These are phyloP conservation scores for Leucosticte australis DNA, from an alignment of 2,113 vertebrate genomes.

Conservation along the genomic window DNA sequence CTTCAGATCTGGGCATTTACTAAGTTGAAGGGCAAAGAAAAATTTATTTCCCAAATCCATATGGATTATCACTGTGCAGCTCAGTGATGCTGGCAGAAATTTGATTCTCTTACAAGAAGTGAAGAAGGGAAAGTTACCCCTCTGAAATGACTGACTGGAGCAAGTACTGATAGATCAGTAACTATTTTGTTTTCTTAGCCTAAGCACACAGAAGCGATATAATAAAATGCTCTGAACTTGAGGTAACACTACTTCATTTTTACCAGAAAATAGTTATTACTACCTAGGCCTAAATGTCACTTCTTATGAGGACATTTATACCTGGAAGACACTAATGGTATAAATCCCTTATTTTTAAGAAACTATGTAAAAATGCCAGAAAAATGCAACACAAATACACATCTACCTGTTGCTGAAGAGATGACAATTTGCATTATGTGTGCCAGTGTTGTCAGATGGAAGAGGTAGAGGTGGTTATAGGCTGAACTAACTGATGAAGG, in stretches of 20 bases:
- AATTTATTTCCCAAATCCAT: background rate
- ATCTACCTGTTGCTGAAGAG: conserved; percentile 75
- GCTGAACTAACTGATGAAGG: conserved; percentile 89
- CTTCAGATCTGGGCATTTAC: background rate
- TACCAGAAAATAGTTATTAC: background rate
- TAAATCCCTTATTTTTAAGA: background rate
- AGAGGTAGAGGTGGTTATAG: conserved; percentile 92
- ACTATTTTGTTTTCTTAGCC: background rate
- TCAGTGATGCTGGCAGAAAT: background rate
- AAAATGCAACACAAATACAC: background rate
- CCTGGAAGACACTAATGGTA: background rate
- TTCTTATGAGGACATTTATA: background rate
- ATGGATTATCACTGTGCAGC: background rate
- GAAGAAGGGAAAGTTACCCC: background rate
- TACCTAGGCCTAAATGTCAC: background rate
- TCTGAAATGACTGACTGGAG: background rate
- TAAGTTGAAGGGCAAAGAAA: background rate
- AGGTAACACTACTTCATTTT: background rate
- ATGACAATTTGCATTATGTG: conserved; percentile 90
- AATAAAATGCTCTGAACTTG: background rate
- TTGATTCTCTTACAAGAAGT: background rate
- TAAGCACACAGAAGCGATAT: background rate
- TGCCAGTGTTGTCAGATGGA: conserved; percentile 93
- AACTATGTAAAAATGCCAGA: background rate
- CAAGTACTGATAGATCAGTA: background rate